Conservation (phyloP, 2,797 vertebrate species). For the Cuculus canorus region DNA sequence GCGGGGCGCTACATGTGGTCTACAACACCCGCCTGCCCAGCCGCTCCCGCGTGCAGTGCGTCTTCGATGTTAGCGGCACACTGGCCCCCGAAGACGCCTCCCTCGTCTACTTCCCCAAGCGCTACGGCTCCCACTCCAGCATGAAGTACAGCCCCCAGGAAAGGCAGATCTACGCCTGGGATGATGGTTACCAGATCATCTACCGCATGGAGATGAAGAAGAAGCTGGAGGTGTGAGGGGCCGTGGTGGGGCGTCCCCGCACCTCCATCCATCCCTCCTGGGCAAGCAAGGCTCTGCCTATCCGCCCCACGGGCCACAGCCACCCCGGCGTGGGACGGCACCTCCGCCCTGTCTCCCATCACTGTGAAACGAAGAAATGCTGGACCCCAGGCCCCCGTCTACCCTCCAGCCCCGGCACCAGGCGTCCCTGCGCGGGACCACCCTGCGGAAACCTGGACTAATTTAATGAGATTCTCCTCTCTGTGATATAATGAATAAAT, state of each 20-base stretch:
- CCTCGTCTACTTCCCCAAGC: slow-evolving; percentile 91
- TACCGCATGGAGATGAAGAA: slow-evolving; percentile 92
- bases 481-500: slow-evolving; percentile 50
- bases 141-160: slow-evolving; percentile 93
- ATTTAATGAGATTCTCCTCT: not conserved
- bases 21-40: slow-evolving; percentile 94
- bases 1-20: slow-evolving; percentile 92
- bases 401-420: fast-evolving
- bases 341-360: not conserved
- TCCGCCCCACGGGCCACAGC: not conserved
- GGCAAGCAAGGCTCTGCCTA: not conserved
- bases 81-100: slow-evolving; percentile 86
- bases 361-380: slow-evolving; percentile 36
- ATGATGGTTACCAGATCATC: slow-evolving; percentile 95
- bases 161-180: slow-evolving; percentile 94
- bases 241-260: fast-evolving
- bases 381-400: fast-evolving
- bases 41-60: slow-evolving; percentile 91
- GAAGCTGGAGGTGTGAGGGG: slow-evolving; percentile 78
- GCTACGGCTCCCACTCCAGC: slow-evolving; percentile 91
- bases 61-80: slow-evolving; percentile 91
- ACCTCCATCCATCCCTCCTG: fast-evolving
- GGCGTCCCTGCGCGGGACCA: not conserved
- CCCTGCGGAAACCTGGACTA: not conserved
- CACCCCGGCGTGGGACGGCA: fast-evolving